These are phyloP conservation scores for Cryptotis parvus DNA, from an alignment of 2,113 vertebrate genomes.

Conservation along the genomic window DNA sequence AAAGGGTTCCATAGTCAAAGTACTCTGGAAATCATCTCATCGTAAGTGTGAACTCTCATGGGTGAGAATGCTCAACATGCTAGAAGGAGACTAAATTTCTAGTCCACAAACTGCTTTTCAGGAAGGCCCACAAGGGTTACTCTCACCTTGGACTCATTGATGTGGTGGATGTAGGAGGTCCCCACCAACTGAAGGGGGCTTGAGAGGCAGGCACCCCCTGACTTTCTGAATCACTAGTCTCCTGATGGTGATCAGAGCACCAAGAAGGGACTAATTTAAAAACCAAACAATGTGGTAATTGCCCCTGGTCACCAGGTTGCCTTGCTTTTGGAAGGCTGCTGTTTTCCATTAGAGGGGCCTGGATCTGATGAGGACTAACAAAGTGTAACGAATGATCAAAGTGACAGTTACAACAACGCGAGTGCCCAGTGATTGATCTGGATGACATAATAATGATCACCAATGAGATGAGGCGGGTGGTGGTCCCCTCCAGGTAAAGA, in stretches of 20 bases:
- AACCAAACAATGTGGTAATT: constrained; percentile 81
- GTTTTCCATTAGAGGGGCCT: constrained; percentile 89
- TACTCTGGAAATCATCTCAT: background rate
- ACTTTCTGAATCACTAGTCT: constrained; percentile 57
- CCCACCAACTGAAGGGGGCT: background rate
- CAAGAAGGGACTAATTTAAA: constrained; percentile 80
- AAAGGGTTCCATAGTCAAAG: background rate
- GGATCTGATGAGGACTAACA: constrained; percentile 90
- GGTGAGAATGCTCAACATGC: background rate
- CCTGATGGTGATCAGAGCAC: constrained; percentile 76
- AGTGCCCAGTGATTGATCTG: constrained; percentile 87
- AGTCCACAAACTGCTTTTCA: background rate
- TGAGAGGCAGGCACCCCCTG: constrained; percentile 47
- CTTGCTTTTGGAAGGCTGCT: constrained; percentile 82
- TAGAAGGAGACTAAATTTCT: background rate
- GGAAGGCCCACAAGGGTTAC: background rate
- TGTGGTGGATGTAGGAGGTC: background rate
- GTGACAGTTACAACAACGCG: constrained; percentile 84
- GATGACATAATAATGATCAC: constrained; percentile 90
- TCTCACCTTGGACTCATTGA: background rate
- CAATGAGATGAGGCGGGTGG: constrained; percentile 84
- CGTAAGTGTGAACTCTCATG: background rate
- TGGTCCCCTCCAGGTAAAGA: constrained; percentile 84
- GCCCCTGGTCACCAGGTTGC: constrained; percentile 81
- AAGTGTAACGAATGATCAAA: constrained; percentile 92